Conservation (phyloP, 2,113 vertebrate species). For the Tragelaphus imberbis region DNA sequence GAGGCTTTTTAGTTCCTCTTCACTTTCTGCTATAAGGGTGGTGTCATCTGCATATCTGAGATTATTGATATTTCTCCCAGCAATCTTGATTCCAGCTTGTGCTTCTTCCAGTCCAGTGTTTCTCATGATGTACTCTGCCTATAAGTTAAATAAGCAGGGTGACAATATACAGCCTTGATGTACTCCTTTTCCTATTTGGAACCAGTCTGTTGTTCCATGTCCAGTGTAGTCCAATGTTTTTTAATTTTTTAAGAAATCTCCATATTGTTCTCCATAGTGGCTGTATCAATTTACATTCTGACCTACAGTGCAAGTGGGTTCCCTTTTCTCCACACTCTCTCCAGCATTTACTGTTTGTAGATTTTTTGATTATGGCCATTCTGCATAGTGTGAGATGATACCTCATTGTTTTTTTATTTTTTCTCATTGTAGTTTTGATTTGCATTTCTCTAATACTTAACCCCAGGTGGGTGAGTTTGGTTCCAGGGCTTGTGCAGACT, state of each 20-base stretch:
- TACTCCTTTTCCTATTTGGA: no score
- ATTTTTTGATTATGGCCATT: background rate
- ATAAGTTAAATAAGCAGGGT: no score
- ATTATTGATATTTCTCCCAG: fast-evolving
- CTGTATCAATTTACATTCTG: background rate
- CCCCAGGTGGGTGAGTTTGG: background rate
- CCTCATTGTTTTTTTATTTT: background rate
- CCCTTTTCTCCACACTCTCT: background rate
- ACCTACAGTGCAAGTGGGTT: background rate
- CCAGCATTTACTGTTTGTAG: background rate
- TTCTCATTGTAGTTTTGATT: background rate
- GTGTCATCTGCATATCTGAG: no score
- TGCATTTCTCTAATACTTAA: background rate
- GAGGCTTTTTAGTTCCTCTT: no score
- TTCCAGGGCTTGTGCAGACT: background rate
- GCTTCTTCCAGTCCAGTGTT: no score
- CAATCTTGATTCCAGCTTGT: no score
- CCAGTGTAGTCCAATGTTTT: background rate
- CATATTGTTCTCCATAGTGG: background rate
- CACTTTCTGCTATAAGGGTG: no score
- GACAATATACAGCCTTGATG: no score
- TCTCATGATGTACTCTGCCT: no score
- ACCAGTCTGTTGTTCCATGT: no score
- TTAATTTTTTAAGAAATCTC: background rate
- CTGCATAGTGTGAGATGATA: background rate